These are phyloP conservation scores for Drosophila sp. DNA, from an alignment of 1,140 invertebrate species.

Conservation along the genomic window DNA sequence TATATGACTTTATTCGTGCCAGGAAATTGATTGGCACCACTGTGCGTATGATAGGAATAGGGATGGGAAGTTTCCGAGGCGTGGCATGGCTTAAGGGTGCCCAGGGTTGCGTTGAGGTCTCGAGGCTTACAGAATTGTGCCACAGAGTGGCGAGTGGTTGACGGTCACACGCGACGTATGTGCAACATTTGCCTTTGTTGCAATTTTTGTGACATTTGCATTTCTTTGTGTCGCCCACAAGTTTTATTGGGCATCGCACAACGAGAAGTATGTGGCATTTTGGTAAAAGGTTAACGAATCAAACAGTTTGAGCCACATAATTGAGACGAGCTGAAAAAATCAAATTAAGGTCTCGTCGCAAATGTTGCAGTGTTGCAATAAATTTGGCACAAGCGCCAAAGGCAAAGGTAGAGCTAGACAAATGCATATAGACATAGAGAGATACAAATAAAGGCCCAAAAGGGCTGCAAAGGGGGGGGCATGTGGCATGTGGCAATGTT, in stretches of 20 bases:
- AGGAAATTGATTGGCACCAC: too few species aligned
- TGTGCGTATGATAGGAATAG: too few species aligned
- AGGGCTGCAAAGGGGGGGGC: background rate
- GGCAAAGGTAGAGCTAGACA: background rate
- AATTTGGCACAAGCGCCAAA: background rate
- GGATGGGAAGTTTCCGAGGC: background rate
- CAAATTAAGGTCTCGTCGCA: constrained; percentile 10
- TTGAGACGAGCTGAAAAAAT: constrained; percentile 21
- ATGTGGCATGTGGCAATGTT: background rate
- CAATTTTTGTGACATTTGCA: constrained; percentile 59
- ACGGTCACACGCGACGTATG: constrained; percentile 19
- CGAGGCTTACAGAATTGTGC: background rate
- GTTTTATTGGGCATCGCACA: background rate
- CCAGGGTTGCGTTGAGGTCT: constrained; percentile 6
- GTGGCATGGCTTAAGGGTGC: background rate
- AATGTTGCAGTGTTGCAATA: constrained; percentile 5
- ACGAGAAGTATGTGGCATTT: background rate
- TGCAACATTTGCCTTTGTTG: constrained; percentile 30
- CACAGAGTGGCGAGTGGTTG: constrained; percentile 4
- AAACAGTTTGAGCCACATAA: constrained; percentile 10
- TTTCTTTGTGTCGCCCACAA: constrained; percentile 44
- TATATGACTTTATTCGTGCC: too few species aligned
- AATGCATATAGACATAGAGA: background rate
- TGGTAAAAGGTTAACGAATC: constrained; percentile 11
- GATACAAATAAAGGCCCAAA: background rate